Conservation (phyloP, 2,113 vertebrate species). For the Dipodomys merriami region DNA sequence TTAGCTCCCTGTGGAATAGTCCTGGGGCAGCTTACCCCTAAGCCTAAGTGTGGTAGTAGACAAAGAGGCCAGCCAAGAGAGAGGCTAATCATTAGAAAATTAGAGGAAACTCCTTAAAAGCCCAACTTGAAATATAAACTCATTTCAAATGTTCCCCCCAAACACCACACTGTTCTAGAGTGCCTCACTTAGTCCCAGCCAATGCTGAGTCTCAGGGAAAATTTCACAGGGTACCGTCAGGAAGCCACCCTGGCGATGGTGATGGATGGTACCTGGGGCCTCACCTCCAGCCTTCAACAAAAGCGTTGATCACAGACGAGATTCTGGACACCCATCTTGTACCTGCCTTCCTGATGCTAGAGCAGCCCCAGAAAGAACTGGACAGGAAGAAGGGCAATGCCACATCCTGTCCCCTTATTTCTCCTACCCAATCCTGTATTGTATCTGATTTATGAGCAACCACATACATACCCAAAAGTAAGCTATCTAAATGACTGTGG, state of each 20-base stretch:
- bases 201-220: rapidly evolving
- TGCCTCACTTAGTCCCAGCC: rapidly evolving
- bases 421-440: background rate
- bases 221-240: rapidly evolving
- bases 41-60: rapidly evolving
- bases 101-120: background rate
- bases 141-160: background rate
- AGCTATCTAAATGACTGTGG: background rate
- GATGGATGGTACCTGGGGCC: background rate
- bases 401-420: background rate
- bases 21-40: no score
- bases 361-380: rapidly evolving
- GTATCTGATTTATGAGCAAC: background rate
- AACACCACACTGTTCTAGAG: rapidly evolving
- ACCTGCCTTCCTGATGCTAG: no score
- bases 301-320: background rate
- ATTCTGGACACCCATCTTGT: rapidly evolving
- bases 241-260: background rate
- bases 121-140: background rate
- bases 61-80: background rate
- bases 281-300: background rate
- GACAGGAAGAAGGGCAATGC: rapidly evolving
- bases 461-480: background rate
- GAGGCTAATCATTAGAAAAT: no score
- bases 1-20: background rate